Evolutionary conservation across 2,113 vertebrate species (phyloP), one percentile per base, ranked within the genome.

Genomic region (Nycticryphes semicollaris): DNA sequence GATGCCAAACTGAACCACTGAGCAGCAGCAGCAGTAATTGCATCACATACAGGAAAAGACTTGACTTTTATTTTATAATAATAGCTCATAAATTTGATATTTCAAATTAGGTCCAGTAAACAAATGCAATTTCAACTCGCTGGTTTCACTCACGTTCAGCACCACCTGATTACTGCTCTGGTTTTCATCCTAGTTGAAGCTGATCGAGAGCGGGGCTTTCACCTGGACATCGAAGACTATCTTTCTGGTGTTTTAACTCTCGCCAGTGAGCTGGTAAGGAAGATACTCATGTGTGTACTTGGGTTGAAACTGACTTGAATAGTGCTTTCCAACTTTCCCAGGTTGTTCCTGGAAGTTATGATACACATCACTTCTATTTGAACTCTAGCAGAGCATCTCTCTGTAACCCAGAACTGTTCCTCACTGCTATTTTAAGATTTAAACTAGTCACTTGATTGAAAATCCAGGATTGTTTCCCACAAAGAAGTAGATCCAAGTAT

Each of bases 181-280:
- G 18, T 70, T 96, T 94, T 87, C 70, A 41, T 92, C 89, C 24
- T 93, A 99, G 99, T 99, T 98, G 98, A 99, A 97, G 98, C 99
- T 68, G 98, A 99, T 89, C 97, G 99, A 91, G 99, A 99, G 94
- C 99, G 98, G 75, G 99, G 99, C 63, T 99, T 99, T 96, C 99
- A 99, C 94, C 97, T 99, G 97, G 99, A 99, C 90, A 98, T 99
- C 37, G 99, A 99, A 97, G 99, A 99, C 96, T 99, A 99, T 94
- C 98, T 99, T 69, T 99, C 99, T 78, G 99, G 99, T 57, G 98
- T 99, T 66, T 97, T 99, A 63, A 99, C 99, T 97, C 98, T 99
- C 89, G 99, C 99, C 41, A 99, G 99, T 96, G 99, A 99, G 93
- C 98, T 99, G 98, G 99, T 99, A 98, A 99, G 98, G 88, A 84